These are phyloP conservation scores for Mus caroli DNA, from an alignment of 2,797 vertebrate species.

Conservation along the genomic window DNA sequence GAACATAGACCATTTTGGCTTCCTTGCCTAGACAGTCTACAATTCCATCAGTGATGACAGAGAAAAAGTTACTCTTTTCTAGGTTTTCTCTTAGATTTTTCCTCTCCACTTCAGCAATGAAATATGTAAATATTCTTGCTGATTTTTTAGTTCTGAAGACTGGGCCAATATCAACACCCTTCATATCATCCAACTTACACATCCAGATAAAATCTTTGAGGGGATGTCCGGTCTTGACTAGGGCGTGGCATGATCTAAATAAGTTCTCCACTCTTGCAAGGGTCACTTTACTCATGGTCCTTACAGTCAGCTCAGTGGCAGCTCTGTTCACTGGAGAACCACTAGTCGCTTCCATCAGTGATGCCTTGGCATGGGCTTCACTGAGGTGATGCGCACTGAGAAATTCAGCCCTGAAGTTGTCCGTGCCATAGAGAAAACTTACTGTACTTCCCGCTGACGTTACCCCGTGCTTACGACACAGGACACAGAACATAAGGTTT, in stretches of 20 bases:
- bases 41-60: slow-evolving; percentile 79
- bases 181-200: slow-evolving; percentile 84
- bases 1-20: slow-evolving; percentile 78
- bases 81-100: slow-evolving; percentile 83
- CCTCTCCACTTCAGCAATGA: slow-evolving; percentile 86
- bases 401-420: slow-evolving; percentile 86
- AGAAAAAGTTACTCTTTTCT: slow-evolving; percentile 86
- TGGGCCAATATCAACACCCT: slow-evolving; percentile 83
- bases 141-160: slow-evolving; percentile 85
- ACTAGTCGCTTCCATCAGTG: slow-evolving; percentile 83
- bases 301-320: slow-evolving; percentile 79
- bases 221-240: slow-evolving; percentile 81
- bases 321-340: slow-evolving; percentile 67
- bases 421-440: slow-evolving; percentile 86
- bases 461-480: slow-evolving; percentile 86
- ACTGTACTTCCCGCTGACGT: slow-evolving; percentile 78
- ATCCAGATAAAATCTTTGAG: slow-evolving; percentile 83
- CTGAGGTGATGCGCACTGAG: slow-evolving; percentile 85
- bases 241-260: slow-evolving; percentile 84
- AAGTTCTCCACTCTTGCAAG: slow-evolving; percentile 84
- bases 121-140: slow-evolving; percentile 83
- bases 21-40: slow-evolving; percentile 25
- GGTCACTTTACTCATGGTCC: slow-evolving; percentile 80
- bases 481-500: slow-evolving; percentile 86
- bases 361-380: slow-evolving; percentile 86